Percentiles rank a stretch among this genome's conserved stretches.
Conservation (phyloP, 2,113 vertebrate species). For the Ardeotis arabs region DNA sequence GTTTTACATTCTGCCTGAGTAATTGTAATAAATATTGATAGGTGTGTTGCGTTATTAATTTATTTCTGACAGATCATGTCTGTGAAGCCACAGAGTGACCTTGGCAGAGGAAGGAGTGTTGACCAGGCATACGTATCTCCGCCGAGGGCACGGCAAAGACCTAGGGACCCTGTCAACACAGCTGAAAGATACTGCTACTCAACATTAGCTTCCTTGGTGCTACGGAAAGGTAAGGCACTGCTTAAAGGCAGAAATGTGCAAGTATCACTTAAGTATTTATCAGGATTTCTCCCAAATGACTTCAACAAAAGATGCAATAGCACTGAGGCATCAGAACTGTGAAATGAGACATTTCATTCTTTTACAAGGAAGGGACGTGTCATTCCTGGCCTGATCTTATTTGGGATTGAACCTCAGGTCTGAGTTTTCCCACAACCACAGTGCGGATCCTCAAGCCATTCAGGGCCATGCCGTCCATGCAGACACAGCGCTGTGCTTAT, state of each 20-base stretch:
- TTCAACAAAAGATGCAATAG: not conserved
- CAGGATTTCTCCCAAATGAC: not conserved
- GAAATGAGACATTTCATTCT: not conserved
- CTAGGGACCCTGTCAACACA: conserved; percentile 38
- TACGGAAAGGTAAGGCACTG: not conserved
- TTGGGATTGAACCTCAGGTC: not conserved
- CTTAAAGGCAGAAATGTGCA: not conserved
- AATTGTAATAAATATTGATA: conserved; percentile 70
- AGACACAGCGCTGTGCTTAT: fast-evolving
- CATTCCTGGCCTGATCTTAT: not conserved
- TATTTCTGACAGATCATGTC: conserved; percentile 27
- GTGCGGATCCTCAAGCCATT: not conserved
- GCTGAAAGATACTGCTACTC: not conserved
- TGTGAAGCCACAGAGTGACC: conserved; percentile 5
- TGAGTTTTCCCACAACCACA: not conserved
- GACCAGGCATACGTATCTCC: conserved; percentile 55
- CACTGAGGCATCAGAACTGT: not conserved
- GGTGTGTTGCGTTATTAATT: conserved; percentile 49
- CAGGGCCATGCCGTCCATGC: fast-evolving
- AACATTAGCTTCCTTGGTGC: not conserved
- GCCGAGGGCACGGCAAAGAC: conserved; percentile 37
- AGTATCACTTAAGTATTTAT: not conserved
- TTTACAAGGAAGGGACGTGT: not conserved
- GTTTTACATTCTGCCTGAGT: conserved; percentile 48
- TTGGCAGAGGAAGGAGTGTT: conserved; percentile 49